Conservation (phyloP, 2,797 vertebrate genomes). For the Tenualosa thibaudeaui region DNA sequence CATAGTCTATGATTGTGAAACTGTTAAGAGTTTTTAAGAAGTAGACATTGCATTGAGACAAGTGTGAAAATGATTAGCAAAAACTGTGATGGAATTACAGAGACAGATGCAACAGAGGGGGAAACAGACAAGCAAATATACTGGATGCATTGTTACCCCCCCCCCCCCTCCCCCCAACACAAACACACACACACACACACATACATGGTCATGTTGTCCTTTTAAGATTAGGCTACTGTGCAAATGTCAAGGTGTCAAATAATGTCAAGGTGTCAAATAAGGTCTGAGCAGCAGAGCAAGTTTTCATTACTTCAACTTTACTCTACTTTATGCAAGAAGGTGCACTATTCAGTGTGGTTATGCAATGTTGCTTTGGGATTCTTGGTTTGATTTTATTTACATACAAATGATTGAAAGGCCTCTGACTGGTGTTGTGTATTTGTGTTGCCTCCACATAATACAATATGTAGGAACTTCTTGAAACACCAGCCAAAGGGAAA, state of each 20-base stretch:
- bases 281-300: too few species aligned
- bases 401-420: background rate
- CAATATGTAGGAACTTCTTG: background rate
- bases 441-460: background rate
- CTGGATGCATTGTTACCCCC: background rate
- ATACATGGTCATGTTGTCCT: background rate
- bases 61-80: too few species aligned
- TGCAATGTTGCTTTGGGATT: background rate
- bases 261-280: too few species aligned
- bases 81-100: background rate
- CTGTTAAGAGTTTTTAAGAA: too few species aligned
- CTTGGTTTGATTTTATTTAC: background rate
- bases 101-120: background rate
- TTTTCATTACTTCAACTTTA: background rate
- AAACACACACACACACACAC: too few species aligned
- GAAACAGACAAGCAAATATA: background rate
- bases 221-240: background rate
- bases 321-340: background rate
- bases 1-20: too few species aligned
- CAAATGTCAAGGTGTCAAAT: background rate
- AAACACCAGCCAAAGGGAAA: too few species aligned
- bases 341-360: background rate
- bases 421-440: background rate
- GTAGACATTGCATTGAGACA: too few species aligned
- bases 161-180: too few species aligned